Base-by-base conservation (phyloP, 2,888 invertebrate species). In the Fragum fragum region DNA sequence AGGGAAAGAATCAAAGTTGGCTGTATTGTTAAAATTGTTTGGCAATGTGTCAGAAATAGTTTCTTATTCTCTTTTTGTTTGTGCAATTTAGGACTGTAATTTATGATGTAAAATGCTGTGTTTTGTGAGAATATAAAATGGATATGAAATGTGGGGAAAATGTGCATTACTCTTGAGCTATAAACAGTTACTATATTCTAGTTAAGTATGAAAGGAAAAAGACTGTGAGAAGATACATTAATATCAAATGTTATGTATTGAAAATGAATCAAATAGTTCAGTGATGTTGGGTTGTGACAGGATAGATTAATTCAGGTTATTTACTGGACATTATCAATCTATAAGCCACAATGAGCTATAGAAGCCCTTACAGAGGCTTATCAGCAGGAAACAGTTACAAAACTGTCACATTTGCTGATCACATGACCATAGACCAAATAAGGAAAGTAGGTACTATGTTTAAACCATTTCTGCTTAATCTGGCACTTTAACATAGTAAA, bases 351-450 rank as follows among this genome's bases (percentile, higher is more conserved):
- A 47, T 47, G 63, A 47, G 47, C n/a, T 47, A 47, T n/a, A 47
- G 68, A 21, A 72, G 39, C 21, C 0, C 57, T 28, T 28, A 21
- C 21, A 52, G 71, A 39, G 53, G n/a, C 21, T n/a, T 59, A n/a
- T 69, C 69, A 68, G 78, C 69, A 9, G 7, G 32, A 29, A 53
- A 72, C n/a, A 73, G 26, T 28, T 5, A 71, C 11, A 74, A 74
- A 59, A 70, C 69, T 66, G 73, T 79, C n/a, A 76, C 76, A 1
- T 79, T 76, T 74, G 79, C 52, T 21, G 79, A 76, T 53, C 69
- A 79, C 52, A 70, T 47, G 57, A 36, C 47, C 14, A 47, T 47
- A 14, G 47, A 47, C 47, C 47, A 47, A 47, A 47, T 47, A 47
- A 47, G n/a, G 47, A 47, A 47, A 47, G 47, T 47, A 47, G 14